Evolutionary conservation across 2,797 vertebrate species (phyloP).

Genomic region (Xyrichtys novacula): DNA sequence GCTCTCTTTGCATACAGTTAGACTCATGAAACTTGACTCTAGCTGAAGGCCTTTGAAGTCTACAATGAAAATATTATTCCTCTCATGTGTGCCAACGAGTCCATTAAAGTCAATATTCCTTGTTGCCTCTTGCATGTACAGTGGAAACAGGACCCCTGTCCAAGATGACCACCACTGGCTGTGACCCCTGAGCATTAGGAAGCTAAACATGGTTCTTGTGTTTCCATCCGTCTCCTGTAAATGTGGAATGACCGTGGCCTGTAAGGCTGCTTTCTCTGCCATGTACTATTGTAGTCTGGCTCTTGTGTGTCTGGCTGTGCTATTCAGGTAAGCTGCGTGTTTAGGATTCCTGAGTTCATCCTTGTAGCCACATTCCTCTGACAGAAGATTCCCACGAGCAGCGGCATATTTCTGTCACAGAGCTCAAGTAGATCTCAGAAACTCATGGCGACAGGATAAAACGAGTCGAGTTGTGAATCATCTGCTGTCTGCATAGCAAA

Average conservation of each 20-base stretch:
- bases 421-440: neutral
- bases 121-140: conserved; percentile 34
- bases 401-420: conserved; percentile 34
- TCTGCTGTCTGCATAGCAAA: conserved; percentile 50
- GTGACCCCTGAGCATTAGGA: conserved; percentile 27
- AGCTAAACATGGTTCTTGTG: conserved; percentile 22
- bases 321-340: conserved; percentile 44
- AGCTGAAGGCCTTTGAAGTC: conserved; percentile 59
- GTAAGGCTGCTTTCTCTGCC: neutral
- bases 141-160: conserved; percentile 32
- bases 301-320: conserved; percentile 4
- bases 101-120: conserved; percentile 65
- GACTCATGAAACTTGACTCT: conserved; percentile 44
- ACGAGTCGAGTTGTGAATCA: conserved; percentile 9
- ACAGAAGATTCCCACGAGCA: conserved; percentile 65
- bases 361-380: conserved; percentile 34
- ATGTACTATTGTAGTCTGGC: neutral
- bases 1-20: conserved; percentile 35
- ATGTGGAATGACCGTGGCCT: conserved; percentile 1
- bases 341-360: conserved; percentile 36
- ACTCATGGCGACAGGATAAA: conserved; percentile 13
- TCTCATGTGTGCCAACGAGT: conserved; percentile 64
- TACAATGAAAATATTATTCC: conserved; percentile 71
- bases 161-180: conserved; percentile 12
- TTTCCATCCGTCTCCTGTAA: conserved; percentile 19